A percentile compares a stretch with the other conserved stretches of the same genome.
phyloP scores from a whole-genome alignment of 2,888 invertebrate genomes.

The Drosophila prostipennis region DNA sequence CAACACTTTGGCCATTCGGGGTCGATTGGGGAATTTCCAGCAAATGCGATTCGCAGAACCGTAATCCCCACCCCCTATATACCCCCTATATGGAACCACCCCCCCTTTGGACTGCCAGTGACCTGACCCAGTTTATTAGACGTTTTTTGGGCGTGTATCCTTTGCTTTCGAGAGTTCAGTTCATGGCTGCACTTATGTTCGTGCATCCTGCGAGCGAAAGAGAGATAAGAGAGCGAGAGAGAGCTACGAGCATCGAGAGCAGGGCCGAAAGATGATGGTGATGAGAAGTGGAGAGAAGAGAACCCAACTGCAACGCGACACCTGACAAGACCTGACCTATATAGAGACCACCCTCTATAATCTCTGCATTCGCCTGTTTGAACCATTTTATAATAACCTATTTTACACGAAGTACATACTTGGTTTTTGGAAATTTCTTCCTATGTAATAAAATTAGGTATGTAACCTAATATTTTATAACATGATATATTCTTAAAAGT shows the following conservation, averaged over 20 bases:
- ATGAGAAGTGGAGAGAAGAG: constrained; percentile 5
- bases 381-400: constrained; percentile 10
- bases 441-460: too few species aligned
- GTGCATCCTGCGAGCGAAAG: constrained; percentile 24
- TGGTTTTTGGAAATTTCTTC: not conserved
- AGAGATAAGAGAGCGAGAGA: constrained; percentile 17
- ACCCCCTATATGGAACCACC: too few species aligned
- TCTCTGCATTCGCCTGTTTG: not conserved
- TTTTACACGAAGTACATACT: not conserved
- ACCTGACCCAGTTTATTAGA: constrained; percentile 75
- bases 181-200: constrained; percentile 69
- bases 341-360: constrained; percentile 17
- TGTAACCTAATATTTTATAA: too few species aligned
- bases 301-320: constrained; percentile 27
- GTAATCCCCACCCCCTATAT: constrained; percentile 8
- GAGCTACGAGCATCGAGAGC: constrained; percentile 18
- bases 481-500: too few species aligned
- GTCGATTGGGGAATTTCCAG: constrained; percentile 71
- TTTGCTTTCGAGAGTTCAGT: constrained; percentile 68
- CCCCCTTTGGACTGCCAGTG: constrained; percentile 56
- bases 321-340: constrained; percentile 52
- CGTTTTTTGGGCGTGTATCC: constrained; percentile 78
- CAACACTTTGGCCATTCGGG: constrained; percentile 41
- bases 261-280: not conserved
- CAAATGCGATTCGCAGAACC: constrained; percentile 52